Evolutionary conservation across 64 coral and sea anemone species (phyloP).

Genomic region (Montipora sp.): DNA sequence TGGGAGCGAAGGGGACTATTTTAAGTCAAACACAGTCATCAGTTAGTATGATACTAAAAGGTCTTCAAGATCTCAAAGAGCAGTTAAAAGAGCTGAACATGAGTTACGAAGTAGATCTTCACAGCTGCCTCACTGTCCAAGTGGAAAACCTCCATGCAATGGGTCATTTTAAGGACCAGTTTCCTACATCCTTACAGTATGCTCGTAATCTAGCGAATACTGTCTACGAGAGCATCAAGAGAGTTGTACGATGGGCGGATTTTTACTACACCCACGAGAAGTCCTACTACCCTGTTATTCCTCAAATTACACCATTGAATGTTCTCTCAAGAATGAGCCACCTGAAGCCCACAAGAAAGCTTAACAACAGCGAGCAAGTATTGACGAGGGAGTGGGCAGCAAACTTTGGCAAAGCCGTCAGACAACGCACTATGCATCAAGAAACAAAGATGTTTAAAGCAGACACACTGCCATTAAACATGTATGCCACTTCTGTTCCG

Average conservation of each 20-base stretch:
- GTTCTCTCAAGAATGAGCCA: conserved; percentile 32
- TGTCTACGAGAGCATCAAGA: conserved; percentile 55
- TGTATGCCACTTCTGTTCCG: conserved; percentile 21
- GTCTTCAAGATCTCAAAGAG: conserved; percentile 40
- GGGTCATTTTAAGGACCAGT: conserved; percentile 54
- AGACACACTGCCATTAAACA: conserved; percentile 35
- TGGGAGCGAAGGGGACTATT: conserved; percentile 31
- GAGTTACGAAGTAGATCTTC: conserved; percentile 48
- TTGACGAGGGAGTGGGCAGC: conserved; percentile 42
- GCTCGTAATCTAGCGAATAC: conserved; percentile 3
- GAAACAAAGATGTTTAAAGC: conserved; percentile 25
- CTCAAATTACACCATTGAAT: conserved; percentile 33
- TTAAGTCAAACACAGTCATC: conserved; percentile 44
- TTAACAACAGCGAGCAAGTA: conserved; percentile 21
- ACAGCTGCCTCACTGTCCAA: conserved; percentile 49
- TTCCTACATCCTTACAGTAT: conserved; percentile 50
- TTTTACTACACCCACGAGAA: conserved; percentile 45
- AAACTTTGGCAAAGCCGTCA: conserved; percentile 11
- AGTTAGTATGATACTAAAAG: conserved; percentile 42
- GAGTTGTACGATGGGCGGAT: conserved; percentile 23
- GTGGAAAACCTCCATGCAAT: conserved; percentile 41
- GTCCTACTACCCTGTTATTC: conserved; percentile 45
- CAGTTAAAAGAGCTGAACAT: conserved; percentile 32
- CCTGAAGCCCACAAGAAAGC: conserved; percentile 19
- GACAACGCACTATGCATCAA: not conserved